Base-by-base conservation (phyloP, 2,888 invertebrate genomes). In the Chymomyza amoena region DNA sequence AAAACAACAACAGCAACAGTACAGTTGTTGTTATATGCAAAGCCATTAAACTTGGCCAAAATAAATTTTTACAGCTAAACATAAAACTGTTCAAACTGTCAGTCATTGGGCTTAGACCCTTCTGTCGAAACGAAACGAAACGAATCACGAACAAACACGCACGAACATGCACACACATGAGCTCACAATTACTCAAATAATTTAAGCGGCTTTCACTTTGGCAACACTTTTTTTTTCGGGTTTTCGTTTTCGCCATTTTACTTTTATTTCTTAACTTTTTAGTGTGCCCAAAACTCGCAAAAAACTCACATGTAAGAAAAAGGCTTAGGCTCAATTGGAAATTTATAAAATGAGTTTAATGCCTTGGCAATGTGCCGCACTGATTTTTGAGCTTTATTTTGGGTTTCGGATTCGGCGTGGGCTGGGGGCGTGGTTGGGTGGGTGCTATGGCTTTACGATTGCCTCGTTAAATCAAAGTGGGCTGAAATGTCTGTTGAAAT, bases 1-100 rank as follows among this genome's bases (percentile, higher is more conserved):
- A 72, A 3, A 25, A 73, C 74, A 13, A 45, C 13, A 13, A 45
- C 4, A 45, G 13, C 39, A 15, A 39, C 39, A 39, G 39, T 32
- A 74, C 39, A 62, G 69, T 73, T 73, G 69, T 73, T 73, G 69
- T 73, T 73, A 73, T 73, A 66, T 66, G 64, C 65, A 68, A 61
- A 62, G 69, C 18, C 66, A 72, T 66, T 74, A 66, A 74, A 74
- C 68, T 73, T 69, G 69, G 59, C 68, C 68, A 69, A 65, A 63
- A 51, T 63, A 13, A 20, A 68, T 66, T 57, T 45, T 56, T 50
- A 54, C 66, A 16, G 36, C 66, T 57, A 50, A 51, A 63, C 45
- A 64, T 68, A 54, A 57, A 25, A 57, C 20, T 25, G 28, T 25
- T 57, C 13, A 57, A 57, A 28, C 20, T 57, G 57, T 57, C 57